Conservation (phyloP, 2,797 vertebrate species). For the Myiotriccus ornatus region DNA sequence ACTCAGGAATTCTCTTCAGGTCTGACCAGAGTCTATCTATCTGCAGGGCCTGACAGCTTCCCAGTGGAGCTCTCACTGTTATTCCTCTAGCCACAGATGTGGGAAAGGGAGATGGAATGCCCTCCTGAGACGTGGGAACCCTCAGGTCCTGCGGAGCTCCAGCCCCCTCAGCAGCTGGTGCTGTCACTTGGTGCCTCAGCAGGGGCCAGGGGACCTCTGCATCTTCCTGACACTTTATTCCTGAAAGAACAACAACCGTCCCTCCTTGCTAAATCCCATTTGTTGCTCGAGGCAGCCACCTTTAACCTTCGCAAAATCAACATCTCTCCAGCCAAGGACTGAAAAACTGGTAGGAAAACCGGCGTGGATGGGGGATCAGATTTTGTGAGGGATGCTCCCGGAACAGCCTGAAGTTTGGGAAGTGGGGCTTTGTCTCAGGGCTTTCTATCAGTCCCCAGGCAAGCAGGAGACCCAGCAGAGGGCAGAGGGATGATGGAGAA, state of each 20-base stretch:
- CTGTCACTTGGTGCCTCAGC: slow-evolving; percentile 61
- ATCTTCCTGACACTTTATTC: slow-evolving; percentile 71
- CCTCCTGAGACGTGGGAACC: slow-evolving; percentile 15
- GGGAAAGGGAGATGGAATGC: neutral
- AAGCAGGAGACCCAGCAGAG: neutral
- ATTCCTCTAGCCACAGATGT: neutral
- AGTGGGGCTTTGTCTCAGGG: neutral
- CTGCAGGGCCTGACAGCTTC: neutral
- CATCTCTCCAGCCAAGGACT: neutral
- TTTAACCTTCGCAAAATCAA: slow-evolving; percentile 71
- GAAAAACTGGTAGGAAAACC: neutral
- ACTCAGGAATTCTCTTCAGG: accelerated
- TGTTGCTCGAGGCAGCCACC: slow-evolving; percentile 65
- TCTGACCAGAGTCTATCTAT: accelerated
- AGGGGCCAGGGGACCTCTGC: slow-evolving; percentile 47
- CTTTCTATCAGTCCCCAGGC: neutral
- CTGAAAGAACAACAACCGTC: slow-evolving; percentile 59
- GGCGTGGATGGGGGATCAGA: neutral
- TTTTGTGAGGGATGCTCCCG: neutral
- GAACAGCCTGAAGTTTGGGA: neutral
- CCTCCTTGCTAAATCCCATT: slow-evolving; percentile 57
- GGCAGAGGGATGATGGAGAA: neutral
- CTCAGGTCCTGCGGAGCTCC: neutral
- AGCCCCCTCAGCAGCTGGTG: slow-evolving; percentile 68
- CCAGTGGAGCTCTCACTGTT: neutral